Evolutionary conservation across 2,113 vertebrate species (phyloP), one percentile per base, ranked within the genome.

Genomic region (Pristiophorus japonicus): DNA sequence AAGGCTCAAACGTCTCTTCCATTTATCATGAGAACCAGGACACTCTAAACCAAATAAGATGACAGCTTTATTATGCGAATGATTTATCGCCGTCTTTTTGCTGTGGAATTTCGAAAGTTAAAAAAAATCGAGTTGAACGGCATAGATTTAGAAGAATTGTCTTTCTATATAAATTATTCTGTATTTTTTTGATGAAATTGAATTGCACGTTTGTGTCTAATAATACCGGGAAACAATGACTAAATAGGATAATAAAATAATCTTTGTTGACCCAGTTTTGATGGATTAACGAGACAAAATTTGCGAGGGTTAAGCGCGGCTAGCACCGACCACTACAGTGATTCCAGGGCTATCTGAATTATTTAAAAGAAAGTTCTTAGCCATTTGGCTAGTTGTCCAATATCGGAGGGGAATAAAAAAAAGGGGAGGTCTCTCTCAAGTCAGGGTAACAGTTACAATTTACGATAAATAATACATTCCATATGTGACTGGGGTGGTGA

Each of bases 391-490:
- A 59, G 59, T 8, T 59, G 59, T 59, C 10, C 59, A 59, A 8
- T 59, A 59, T 16, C 66, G 2, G 67, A 30, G 27, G 70, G 70
- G n/a, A n/a, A n/a, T n/a, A n/a, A n/a, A n/a, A n/a, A n/a, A n/a
- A n/a, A n/a, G n/a, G n/a, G n/a, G n/a, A n/a, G n/a, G n/a, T 30
- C 24, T 70, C 27, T 27, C 22, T 70, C 67, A 70, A 81, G 75
- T 18, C 75, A 38, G 30, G 78, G 4, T 30, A 10, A 12, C 12
- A 18, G 75, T 78, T 4, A 78, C 75, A 93, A 42, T 51, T 34
- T 98, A 98, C 78, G 98, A 98, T 96, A 98, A 96, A 96, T 98
- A 98, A 97, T 98, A 98, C 98, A 98, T 97, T 96, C 98, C 98
- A 97, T 98, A 98, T 95, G 98, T 97, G 95, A 98, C 97, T 0